Conservation (phyloP, 2,888 invertebrate genomes). For the Gasteruption jaculator region DNA sequence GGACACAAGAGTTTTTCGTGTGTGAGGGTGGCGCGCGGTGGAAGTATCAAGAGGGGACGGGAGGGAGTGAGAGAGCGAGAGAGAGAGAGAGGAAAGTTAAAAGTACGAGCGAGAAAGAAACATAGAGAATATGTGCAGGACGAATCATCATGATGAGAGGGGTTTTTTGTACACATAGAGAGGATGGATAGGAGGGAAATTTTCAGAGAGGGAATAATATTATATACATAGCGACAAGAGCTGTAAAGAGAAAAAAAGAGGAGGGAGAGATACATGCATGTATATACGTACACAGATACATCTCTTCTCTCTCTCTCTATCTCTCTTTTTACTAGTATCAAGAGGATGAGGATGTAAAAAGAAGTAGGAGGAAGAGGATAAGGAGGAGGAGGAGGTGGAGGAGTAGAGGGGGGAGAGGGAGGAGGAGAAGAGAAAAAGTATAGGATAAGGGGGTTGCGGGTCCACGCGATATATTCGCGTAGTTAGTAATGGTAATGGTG, state of each 20-base stretch:
- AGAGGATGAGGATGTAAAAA: constrained; percentile 25
- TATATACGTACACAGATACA: constrained; percentile 21
- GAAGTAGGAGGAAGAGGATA: constrained; percentile 18
- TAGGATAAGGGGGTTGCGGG: constrained; percentile 33
- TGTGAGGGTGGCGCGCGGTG: constrained; percentile 29
- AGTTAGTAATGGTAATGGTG: constrained; percentile 18
- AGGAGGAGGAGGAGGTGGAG: constrained; percentile 7
- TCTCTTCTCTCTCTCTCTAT: too few species aligned
- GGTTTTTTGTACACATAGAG: constrained; percentile 20
- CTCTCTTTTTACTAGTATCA: too few species aligned
- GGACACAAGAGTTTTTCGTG: constrained; percentile 22
- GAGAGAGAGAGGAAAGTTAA: constrained; percentile 17
- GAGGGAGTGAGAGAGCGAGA: constrained; percentile 22
- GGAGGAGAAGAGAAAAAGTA: constrained; percentile 27
- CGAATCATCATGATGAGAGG: constrained; percentile 13
- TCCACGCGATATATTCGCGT: constrained; percentile 18
- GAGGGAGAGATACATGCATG: constrained; percentile 21
- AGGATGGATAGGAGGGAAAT: constrained; percentile 26
- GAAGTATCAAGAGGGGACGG: constrained; percentile 21
- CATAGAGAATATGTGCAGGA: constrained; percentile 11
- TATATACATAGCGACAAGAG: constrained; percentile 29
- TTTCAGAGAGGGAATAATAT: too few species aligned
- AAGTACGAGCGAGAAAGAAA: constrained; percentile 13
- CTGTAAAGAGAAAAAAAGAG: constrained; percentile 23
- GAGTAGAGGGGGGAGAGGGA: constrained; percentile 15